phyloP scores from a whole-genome alignment of 2,888 invertebrate genomes.

The Lomographa bimaculata region DNA sequence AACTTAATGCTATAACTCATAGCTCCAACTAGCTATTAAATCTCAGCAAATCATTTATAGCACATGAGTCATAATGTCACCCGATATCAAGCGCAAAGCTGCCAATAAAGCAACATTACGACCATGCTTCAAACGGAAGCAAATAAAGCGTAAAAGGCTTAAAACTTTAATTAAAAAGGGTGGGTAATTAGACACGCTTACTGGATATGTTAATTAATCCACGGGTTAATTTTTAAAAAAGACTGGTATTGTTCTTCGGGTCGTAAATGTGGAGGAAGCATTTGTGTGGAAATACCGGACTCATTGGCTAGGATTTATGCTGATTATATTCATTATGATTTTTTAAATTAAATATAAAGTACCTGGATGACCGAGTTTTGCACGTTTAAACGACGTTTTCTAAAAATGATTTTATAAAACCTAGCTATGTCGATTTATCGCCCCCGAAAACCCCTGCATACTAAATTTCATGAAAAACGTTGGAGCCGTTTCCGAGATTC shows the following conservation, averaged over 20 bases:
- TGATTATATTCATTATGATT: conserved; percentile 14
- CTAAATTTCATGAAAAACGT: too few relatives aligned
- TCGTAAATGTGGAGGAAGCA: conserved; percentile 58
- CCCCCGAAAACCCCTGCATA: too few relatives aligned
- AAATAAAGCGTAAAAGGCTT: conserved; percentile 68
- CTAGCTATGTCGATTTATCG: too few relatives aligned
- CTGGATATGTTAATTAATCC: conserved; percentile 79
- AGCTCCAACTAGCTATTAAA: too few relatives aligned
- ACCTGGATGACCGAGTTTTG: too few relatives aligned
- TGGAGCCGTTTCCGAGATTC: too few relatives aligned
- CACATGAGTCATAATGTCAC: not conserved
- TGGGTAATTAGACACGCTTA: conserved; percentile 74
- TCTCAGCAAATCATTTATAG: too few relatives aligned
- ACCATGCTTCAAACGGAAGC: conserved; percentile 45
- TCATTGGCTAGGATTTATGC: conserved; percentile 16
- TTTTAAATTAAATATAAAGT: too few relatives aligned
- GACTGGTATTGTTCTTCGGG: conserved; percentile 68
- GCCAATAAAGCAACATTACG: conserved; percentile 11
- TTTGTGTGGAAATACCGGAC: conserved; percentile 37
- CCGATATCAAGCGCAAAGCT: conserved; percentile 17
- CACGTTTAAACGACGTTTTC: too few relatives aligned
- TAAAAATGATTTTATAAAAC: too few relatives aligned
- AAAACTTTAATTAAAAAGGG: conserved; percentile 79
- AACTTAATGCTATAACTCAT: too few relatives aligned
- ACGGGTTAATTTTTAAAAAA: conserved; percentile 76